These are phyloP conservation scores for Acanthosoma haemorrhoidale DNA, from an alignment of 2,888 invertebrate species.

Conservation along the genomic window DNA sequence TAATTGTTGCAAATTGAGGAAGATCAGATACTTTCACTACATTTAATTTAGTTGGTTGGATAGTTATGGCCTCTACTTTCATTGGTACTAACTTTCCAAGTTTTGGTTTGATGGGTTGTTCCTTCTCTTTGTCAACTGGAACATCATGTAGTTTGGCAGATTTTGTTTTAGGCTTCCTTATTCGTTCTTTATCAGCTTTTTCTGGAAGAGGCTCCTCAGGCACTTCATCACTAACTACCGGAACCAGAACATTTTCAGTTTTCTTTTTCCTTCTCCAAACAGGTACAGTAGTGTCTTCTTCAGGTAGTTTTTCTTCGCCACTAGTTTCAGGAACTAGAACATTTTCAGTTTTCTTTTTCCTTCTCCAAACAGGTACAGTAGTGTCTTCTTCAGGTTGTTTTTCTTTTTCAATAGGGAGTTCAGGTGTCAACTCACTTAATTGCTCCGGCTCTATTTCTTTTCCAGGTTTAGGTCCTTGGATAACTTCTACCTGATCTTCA, in stretches of 20 bases:
- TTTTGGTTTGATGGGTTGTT: constrained; percentile 17
- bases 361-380: constrained; percentile 31
- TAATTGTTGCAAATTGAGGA: constrained; percentile 58
- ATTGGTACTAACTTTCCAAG: constrained; percentile 24
- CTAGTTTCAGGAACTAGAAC: constrained; percentile 24
- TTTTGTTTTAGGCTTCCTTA: constrained; percentile 33
- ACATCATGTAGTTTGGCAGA: too few species aligned
- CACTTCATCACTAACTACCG: constrained; percentile 36
- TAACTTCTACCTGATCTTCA: constrained; percentile 32
- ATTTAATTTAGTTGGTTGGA: constrained; percentile 42
- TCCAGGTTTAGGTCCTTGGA: constrained; percentile 38
- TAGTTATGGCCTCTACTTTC: constrained; percentile 47
- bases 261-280: constrained; percentile 32
- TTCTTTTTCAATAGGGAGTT: neutral
- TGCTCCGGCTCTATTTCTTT: constrained; percentile 34
- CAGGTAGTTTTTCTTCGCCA: constrained; percentile 21
- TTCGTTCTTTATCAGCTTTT: constrained; percentile 38
- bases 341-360: constrained; percentile 31
- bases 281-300: constrained; percentile 41
- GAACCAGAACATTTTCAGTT: constrained; percentile 40
- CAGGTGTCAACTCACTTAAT: neutral
- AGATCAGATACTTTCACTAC: constrained; percentile 46
- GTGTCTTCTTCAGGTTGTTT: constrained; percentile 43
- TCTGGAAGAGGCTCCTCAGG: constrained; percentile 35
- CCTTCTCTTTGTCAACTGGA: constrained; percentile 20